These are phyloP conservation scores for Hypocryptadius cinnamomeus DNA, from an alignment of 2,113 vertebrate genomes.

Conservation along the genomic window DNA sequence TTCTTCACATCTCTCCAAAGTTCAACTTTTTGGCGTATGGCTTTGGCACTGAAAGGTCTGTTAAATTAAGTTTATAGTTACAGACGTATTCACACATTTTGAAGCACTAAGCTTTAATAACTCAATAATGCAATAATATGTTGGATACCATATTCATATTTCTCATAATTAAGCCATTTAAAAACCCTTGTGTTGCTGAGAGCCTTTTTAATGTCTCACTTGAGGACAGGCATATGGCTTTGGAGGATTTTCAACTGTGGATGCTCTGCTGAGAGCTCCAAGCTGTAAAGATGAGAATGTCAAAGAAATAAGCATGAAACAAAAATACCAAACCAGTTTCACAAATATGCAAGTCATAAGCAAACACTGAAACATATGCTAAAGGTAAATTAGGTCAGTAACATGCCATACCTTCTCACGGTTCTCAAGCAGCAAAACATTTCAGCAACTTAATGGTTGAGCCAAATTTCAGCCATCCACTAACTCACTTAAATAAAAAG, in stretches of 20 bases:
- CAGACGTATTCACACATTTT: neutral
- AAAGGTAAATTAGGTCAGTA: neutral
- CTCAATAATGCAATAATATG: neutral
- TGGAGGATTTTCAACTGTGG: neutral
- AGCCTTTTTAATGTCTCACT: neutral
- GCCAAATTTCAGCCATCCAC: conserved; percentile 45
- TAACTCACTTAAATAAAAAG: conserved; percentile 28
- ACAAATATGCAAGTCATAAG: neutral
- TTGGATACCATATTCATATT: neutral
- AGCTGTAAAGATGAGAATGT: neutral
- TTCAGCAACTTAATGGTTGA: conserved; percentile 28
- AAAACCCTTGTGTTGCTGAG: neutral
- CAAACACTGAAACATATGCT: neutral
- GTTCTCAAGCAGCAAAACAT: conserved; percentile 69
- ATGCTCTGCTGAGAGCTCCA: neutral
- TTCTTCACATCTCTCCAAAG: neutral
- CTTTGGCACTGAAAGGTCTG: neutral
- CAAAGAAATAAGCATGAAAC: neutral
- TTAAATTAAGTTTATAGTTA: neutral
- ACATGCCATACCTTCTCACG: conserved; percentile 63
- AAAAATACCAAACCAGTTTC: neutral
- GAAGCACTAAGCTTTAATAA: neutral
- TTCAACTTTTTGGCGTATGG: neutral
- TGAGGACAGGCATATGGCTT: neutral
- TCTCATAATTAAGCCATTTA: neutral